Base-by-base conservation (phyloP, 2,113 vertebrate genomes). In the Ammodramus savannarum region DNA sequence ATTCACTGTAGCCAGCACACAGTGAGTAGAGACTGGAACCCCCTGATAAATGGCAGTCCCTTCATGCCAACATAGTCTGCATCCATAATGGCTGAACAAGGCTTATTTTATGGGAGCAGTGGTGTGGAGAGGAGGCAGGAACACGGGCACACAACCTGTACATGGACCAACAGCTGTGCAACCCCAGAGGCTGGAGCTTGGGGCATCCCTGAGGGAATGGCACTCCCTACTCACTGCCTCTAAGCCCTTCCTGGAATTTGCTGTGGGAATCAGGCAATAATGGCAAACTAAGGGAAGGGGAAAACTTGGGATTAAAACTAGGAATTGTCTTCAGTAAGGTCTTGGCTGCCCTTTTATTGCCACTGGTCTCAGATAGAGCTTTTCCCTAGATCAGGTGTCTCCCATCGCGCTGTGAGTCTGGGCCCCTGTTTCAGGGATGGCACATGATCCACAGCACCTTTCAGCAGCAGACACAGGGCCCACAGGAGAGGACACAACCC, bases 341-440 rank as follows among this genome's bases (percentile, higher is more conserved):
- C 22, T 49, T 66, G 19, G 17, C 29, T 49, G 19, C 11, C 7
- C 4, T 87, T 77, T 66, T 66, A 54, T 66, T 36, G 55, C 27
- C 44, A 57, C 17, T 59, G 44, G 16, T 16, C n/a, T 46, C 62
- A 61, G 48, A 51, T 3, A 29, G 2, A 58, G 61, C 6, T 62
- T 41, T 31, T 29, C 32, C 21, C n/a, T 19, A 21, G 34, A 34
- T 5, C 23, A 48, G 38, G 10, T 36, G 8, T 29, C 6, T 83
- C 58, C 0, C 0, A 36, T n/a, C 17, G 20, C 1, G 1, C 18
- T 21, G 0, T 16, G 20, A 74, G 61, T 44, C 51, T 29, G 48
- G 23, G 21, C 6, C 48, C 8, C 1, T 34, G 11, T 11, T 10
- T 80, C 59, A 65, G 63, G 58, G 38, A 58, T 26, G 52, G 32